A percentile compares a stretch with the other conserved stretches of the same genome.
Conservation (phyloP, 2,113 vertebrate species). For the Lamprologus speciosus region DNA sequence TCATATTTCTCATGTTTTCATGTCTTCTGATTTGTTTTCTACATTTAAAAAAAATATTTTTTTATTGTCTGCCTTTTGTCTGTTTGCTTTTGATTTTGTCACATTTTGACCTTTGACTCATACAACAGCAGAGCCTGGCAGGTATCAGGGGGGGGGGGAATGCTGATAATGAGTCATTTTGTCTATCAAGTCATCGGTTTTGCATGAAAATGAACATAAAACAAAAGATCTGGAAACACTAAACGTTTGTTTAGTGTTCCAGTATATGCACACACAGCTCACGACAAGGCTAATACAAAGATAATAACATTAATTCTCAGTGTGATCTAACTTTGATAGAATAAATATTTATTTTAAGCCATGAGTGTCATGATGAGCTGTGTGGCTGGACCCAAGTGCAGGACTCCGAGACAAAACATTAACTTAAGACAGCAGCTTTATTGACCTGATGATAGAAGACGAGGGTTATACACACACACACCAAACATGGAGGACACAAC, state of each 20-base stretch:
- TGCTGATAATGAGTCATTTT: not conserved
- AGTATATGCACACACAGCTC: not conserved
- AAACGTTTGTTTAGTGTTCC: not conserved
- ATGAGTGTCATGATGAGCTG: not conserved
- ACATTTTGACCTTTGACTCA: not conserved
- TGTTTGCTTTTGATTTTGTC: not conserved
- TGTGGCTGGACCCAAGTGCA: not conserved
- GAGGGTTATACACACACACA: not conserved
- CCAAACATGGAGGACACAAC: accelerated
- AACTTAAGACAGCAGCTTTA: not conserved
- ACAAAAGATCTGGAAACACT: not conserved
- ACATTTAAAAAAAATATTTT: not conserved
- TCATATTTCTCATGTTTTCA: not conserved
- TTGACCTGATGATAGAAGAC: not conserved
- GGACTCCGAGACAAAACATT: not conserved
- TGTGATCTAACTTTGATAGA: not conserved
- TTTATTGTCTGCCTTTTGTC: not conserved
- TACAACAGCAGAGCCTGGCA: not conserved
- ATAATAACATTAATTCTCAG: not conserved
- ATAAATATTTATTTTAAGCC: not conserved
- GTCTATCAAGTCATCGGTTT: not conserved
- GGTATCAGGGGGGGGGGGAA: not conserved
- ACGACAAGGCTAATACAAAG: not conserved
- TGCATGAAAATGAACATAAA: not conserved
- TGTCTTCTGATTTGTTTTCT: not conserved